Evolutionary conservation across 2,888 invertebrate genomes (phyloP).

Genomic region (Cataglyphis altisquamis): DNA sequence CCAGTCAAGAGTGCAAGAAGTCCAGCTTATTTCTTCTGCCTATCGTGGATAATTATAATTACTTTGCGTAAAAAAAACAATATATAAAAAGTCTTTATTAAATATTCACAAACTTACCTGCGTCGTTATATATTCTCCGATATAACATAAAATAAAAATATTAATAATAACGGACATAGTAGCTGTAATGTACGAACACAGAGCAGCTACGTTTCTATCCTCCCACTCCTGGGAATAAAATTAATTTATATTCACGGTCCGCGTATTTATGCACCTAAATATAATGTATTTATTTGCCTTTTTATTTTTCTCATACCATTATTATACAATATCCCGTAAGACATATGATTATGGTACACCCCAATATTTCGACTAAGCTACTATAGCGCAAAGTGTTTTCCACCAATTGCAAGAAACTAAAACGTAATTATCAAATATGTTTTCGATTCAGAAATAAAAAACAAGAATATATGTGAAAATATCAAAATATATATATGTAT

Average conservation of each 20-base stretch:
- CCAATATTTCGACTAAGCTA: conserved; percentile 34
- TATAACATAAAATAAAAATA: conserved; percentile 35
- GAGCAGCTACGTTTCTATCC: not conserved
- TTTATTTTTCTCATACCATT: not conserved
- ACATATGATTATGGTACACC: conserved; percentile 15
- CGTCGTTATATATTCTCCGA: conserved; percentile 14
- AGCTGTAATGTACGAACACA: not conserved
- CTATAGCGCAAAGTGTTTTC: conserved; percentile 19
- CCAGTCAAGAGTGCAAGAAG: conserved; percentile 69
- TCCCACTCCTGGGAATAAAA: conserved; percentile 30
- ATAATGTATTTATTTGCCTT: not conserved
- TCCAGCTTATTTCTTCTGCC: conserved; percentile 13
- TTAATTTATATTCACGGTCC: not conserved
- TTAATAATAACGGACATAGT: conserved; percentile 13
- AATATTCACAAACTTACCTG: conserved; percentile 14
- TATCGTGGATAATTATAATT: not conserved
- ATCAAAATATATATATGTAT: too few relatives aligned
- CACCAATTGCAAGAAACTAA: conserved; percentile 32
- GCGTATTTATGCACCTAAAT: not conserved
- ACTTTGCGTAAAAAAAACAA: too few relatives aligned
- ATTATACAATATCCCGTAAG: conserved; percentile 29
- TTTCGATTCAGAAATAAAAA: not conserved
- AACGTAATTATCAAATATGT: conserved; percentile 7
- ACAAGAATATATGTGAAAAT: too few relatives aligned
- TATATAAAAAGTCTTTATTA: not conserved